Evolutionary conservation across 2,888 invertebrate species (phyloP).

Genomic region (Mythimna albipuncta): DNA sequence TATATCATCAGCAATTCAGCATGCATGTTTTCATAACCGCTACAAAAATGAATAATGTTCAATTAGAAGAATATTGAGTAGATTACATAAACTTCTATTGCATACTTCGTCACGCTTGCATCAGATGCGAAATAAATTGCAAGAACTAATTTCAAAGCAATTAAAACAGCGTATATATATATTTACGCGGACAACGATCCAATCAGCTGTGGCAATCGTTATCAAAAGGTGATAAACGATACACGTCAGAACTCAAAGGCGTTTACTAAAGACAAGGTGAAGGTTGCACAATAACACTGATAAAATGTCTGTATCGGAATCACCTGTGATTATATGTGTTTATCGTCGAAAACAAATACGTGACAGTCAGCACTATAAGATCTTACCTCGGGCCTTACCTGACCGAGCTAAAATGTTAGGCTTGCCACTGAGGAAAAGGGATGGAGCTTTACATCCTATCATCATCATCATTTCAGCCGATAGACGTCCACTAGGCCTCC

Average conservation of each 20-base stretch:
- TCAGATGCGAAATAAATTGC: constrained; percentile 4
- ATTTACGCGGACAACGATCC: constrained; percentile 29
- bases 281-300: constrained; percentile 57
- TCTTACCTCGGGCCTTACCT: neutral
- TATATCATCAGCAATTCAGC: neutral
- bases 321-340: constrained; percentile 24
- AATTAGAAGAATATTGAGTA: neutral
- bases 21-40: neutral
- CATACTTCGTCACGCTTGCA: constrained; percentile 7
- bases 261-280: constrained; percentile 52
- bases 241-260: constrained; percentile 15
- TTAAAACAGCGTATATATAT: constrained; percentile 10
- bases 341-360: neutral
- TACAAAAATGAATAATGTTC: neutral
- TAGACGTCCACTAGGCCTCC: no score
- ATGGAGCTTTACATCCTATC: no score
- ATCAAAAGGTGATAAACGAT: constrained; percentile 37
- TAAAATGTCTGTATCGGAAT: constrained; percentile 32
- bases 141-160: constrained; percentile 18
- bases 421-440: no score
- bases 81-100: constrained; percentile 13
- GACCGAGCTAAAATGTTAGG: no score
- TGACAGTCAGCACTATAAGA: neutral
- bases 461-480: no score
- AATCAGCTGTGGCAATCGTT: constrained; percentile 32